These are phyloP conservation scores for Smittia aterrima DNA, from an alignment of 2,888 invertebrate genomes.

Conservation along the genomic window DNA sequence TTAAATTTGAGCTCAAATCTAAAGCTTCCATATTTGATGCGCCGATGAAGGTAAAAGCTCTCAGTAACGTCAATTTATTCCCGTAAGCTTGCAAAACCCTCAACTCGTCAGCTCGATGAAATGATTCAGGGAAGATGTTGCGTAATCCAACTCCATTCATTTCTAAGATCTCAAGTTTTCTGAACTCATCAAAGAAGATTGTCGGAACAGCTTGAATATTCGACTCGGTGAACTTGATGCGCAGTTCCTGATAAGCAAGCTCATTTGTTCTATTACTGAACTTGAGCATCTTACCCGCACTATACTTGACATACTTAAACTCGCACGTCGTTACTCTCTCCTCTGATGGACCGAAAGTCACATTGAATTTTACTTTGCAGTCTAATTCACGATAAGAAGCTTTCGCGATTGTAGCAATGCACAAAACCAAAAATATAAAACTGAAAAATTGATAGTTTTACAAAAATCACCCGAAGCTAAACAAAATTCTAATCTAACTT, in stretches of 20 bases:
- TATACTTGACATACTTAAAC: not conserved
- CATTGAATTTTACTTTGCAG: not conserved
- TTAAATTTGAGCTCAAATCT: conserved; percentile 4
- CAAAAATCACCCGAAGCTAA: too few species aligned
- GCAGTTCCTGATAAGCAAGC: not conserved
- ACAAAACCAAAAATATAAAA: not conserved
- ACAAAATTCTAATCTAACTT: too few species aligned
- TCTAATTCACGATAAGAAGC: not conserved
- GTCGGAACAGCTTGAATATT: not conserved
- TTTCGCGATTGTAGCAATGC: not conserved
- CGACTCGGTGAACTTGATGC: not conserved
- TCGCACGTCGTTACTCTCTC: not conserved
- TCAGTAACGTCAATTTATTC: conserved; percentile 19
- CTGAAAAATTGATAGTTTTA: too few species aligned
- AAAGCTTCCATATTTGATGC: not conserved
- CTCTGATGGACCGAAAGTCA: not conserved
- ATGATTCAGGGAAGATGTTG: conserved; percentile 5
- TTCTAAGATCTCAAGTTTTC: conserved; percentile 17
- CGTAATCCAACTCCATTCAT: conserved; percentile 9
- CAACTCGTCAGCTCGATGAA: not conserved
- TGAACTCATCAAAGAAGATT: not conserved
- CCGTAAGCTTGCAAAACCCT: conserved; percentile 3
- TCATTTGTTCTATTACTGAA: conserved; percentile 8
- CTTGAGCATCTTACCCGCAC: not conserved
- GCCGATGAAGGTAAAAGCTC: not conserved